Evolutionary conservation across 2,113 vertebrate species (phyloP).

Genomic region (Vulpes lagopus): DNA sequence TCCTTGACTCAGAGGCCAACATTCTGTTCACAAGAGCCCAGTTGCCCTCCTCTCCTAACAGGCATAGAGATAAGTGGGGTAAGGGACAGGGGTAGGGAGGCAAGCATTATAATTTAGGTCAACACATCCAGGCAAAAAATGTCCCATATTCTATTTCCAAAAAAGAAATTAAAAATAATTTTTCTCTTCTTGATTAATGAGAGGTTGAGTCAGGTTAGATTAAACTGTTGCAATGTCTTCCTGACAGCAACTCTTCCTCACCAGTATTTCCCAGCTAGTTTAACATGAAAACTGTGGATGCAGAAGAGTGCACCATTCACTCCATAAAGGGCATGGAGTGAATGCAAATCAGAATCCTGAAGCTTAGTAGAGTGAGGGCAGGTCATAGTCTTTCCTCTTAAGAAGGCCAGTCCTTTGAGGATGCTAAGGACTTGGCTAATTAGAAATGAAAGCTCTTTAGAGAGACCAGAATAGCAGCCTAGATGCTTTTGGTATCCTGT

Average conservation of each 20-base stretch:
- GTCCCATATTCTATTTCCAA: slow-evolving; percentile 52
- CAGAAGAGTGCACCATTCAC: slow-evolving; percentile 17
- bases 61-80: not conserved
- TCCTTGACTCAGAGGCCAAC: not conserved
- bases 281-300: slow-evolving; percentile 29
- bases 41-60: slow-evolving; percentile 53
- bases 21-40: slow-evolving; percentile 59
- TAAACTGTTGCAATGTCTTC: slow-evolving; percentile 14
- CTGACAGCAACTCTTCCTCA: slow-evolving; percentile 53
- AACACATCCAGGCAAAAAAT: slow-evolving; percentile 40
- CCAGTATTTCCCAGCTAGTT: slow-evolving; percentile 54
- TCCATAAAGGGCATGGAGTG: not conserved
- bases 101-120: slow-evolving; percentile 60
- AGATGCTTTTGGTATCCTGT: slow-evolving; percentile 59
- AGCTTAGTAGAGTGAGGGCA: slow-evolving; percentile 48
- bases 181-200: slow-evolving; percentile 31
- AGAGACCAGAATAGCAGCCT: not conserved
- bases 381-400: slow-evolving; percentile 58
- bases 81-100: not conserved
- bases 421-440: slow-evolving; percentile 56
- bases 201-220: slow-evolving; percentile 23
- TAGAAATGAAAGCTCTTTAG: slow-evolving; percentile 57
- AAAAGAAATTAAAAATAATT: slow-evolving; percentile 50
- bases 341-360: slow-evolving; percentile 31
- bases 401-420: slow-evolving; percentile 45